A percentile compares a stretch with the other conserved stretches of the same genome.
Evolutionary conservation across 1,140 invertebrate species (phyloP).

Genomic region (Pseudomyrmex pallidus): DNA sequence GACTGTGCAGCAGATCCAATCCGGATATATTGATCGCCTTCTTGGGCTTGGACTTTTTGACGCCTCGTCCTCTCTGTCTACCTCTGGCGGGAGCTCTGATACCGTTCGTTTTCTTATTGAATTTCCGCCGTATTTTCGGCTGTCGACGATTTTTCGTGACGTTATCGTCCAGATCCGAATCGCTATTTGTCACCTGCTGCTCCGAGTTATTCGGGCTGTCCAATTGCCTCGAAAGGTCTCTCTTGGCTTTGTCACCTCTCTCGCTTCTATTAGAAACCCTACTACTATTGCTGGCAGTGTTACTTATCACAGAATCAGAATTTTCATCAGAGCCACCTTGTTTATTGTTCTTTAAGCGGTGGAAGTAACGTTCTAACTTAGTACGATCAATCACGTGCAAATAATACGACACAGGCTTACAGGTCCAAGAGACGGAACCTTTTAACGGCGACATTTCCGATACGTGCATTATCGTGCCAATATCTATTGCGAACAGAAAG

Average conservation of each 20-base stretch:
- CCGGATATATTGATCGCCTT: constrained; percentile 91
- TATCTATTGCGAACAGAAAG: constrained; percentile 89
- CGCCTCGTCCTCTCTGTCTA: constrained; percentile 83
- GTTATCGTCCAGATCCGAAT: constrained; percentile 79
- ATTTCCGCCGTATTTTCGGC: constrained; percentile 82
- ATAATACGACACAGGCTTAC: constrained; percentile 99
- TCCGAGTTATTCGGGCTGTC: constrained; percentile 82
- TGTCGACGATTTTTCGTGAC: constrained; percentile 78
- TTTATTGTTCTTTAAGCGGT: constrained; percentile 95
- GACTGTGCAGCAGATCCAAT: constrained; percentile 94
- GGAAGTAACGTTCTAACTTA: constrained; percentile 98
- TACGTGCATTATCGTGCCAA: constrained; percentile 99
- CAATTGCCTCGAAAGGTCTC: constrained; percentile 82
- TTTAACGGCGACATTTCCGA: constrained; percentile 97
- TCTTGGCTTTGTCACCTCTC: constrained; percentile 81
- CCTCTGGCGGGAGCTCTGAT: constrained; percentile 80
- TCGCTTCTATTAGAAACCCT: constrained; percentile 77
- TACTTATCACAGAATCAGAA: constrained; percentile 84
- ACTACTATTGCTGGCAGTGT: constrained; percentile 83
- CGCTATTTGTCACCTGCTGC: constrained; percentile 79
- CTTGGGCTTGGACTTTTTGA: constrained; percentile 87
- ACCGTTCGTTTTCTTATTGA: constrained; percentile 82
- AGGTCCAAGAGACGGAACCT: constrained; percentile 99
- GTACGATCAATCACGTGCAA: constrained; percentile 98
- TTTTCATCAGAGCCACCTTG: constrained; percentile 87